Evolutionary conservation across 2,888 invertebrate genomes (phyloP).

Genomic region (Caenorhabditis japonica): DNA sequence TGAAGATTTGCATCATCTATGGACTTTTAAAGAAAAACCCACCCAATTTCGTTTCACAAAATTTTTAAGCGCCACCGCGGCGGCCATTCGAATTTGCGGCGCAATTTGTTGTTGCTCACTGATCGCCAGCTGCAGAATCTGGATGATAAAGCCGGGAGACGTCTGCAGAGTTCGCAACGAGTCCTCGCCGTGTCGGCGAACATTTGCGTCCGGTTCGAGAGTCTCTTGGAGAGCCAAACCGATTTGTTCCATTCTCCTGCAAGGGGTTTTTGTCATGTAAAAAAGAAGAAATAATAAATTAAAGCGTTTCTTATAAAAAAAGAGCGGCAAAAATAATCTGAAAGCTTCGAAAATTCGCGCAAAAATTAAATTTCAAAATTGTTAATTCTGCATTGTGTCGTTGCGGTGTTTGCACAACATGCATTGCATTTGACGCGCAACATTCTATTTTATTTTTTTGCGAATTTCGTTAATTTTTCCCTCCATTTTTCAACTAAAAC

Average conservation of each 20-base stretch:
- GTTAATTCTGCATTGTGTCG: not conserved
- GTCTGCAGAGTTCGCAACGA: slow-evolving; percentile 51
- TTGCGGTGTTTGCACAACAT: slow-evolving; percentile 22
- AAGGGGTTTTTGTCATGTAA: too few species aligned
- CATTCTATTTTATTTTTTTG: not conserved
- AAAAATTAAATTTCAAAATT: slow-evolving; percentile 12
- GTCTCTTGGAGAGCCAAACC: slow-evolving; percentile 77
- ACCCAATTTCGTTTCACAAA: slow-evolving; percentile 94
- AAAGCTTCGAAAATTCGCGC: not conserved
- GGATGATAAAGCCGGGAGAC: slow-evolving; percentile 51
- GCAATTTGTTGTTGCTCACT: slow-evolving; percentile 81
- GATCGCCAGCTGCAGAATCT: slow-evolving; percentile 51
- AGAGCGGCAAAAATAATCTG: too few species aligned
- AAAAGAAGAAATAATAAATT: not conserved
- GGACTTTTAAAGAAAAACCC: slow-evolving; percentile 3
- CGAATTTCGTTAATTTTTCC: not conserved
- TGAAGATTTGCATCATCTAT: not conserved
- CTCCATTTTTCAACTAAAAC: not conserved
- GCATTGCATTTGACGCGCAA: slow-evolving; percentile 8
- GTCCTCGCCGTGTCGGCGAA: slow-evolving; percentile 77
- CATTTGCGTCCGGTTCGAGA: slow-evolving; percentile 76
- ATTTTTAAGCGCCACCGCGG: slow-evolving; percentile 95
- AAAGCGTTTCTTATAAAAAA: too few species aligned
- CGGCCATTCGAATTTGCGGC: slow-evolving; percentile 89
- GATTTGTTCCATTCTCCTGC: slow-evolving; percentile 52